Conservation (phyloP, 2,113 vertebrate species). For the Zosterops borbonicus region DNA sequence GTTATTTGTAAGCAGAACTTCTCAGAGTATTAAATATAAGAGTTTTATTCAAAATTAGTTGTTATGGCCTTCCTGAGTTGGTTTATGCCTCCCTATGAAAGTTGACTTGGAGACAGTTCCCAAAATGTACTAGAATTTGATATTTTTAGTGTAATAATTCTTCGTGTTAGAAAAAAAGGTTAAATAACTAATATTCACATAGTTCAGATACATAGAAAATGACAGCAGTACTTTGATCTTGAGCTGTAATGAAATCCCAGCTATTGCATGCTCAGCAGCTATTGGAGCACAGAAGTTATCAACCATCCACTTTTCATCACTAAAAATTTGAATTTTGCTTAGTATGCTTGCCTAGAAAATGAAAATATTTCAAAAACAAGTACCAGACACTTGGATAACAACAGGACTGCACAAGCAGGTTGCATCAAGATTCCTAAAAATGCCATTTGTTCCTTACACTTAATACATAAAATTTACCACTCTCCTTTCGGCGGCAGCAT, state of each 20-base stretch:
- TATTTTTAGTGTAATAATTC: background rate
- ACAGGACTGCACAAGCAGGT: background rate
- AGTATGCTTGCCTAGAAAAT: background rate
- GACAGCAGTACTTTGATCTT: background rate
- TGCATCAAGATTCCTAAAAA: background rate
- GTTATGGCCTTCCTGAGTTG: background rate
- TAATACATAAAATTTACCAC: background rate
- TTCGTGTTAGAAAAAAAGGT: background rate
- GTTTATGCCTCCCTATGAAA: background rate
- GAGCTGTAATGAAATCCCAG: background rate
- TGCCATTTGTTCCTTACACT: background rate
- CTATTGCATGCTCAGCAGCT: background rate
- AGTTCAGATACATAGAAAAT: background rate
- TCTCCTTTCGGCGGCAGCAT: background rate
- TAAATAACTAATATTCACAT: background rate
- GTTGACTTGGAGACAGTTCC: background rate
- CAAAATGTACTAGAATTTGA: background rate
- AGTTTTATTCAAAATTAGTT: background rate
- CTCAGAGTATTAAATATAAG: background rate
- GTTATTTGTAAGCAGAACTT: background rate
- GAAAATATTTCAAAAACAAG: background rate
- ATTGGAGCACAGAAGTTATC: background rate
- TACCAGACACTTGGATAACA: background rate
- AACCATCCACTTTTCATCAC: background rate
- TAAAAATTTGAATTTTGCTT: background rate